phyloP scores from a whole-genome alignment of 2,888 invertebrate genomes.

The Eledona agricola region DNA sequence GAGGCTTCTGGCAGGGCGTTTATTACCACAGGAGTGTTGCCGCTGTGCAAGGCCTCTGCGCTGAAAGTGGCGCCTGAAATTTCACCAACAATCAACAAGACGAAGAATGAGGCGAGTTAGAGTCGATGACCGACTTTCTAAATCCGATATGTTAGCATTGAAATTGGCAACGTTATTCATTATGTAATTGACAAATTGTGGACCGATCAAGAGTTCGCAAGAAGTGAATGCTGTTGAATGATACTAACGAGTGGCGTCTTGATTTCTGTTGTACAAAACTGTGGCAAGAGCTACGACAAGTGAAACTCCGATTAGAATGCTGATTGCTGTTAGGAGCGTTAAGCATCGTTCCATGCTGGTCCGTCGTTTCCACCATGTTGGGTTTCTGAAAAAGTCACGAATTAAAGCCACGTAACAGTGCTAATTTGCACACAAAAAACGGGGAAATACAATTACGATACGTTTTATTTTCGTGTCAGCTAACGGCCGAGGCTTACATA shows the following conservation, averaged over 20 bases:
- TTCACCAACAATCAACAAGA: too few relatives aligned
- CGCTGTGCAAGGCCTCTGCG: slow-evolving; percentile 53
- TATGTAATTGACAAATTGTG: too few relatives aligned
- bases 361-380: slow-evolving; percentile 83
- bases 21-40: slow-evolving; percentile 42
- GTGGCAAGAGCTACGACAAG: slow-evolving; percentile 71
- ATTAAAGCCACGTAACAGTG: too few relatives aligned
- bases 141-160: slow-evolving; percentile 13
- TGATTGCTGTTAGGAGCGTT: slow-evolving; percentile 68
- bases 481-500: too few relatives aligned
- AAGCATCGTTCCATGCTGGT: slow-evolving; percentile 77
- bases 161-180: slow-evolving; percentile 4
- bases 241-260: slow-evolving; percentile 51
- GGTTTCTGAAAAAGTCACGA: slow-evolving; percentile 75
- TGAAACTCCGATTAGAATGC: slow-evolving; percentile 69
- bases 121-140: slow-evolving; percentile 45
- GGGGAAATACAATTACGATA: too few relatives aligned
- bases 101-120: slow-evolving; percentile 7
- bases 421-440: too few relatives aligned
- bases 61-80: slow-evolving; percentile 50
- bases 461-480: too few relatives aligned
- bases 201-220: too few relatives aligned
- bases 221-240: too few relatives aligned
- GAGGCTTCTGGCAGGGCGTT: slow-evolving; percentile 46
- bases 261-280: slow-evolving; percentile 59